Base-by-base conservation (phyloP, 2,113 vertebrate species). In the Tachysurus vachellii region DNA sequence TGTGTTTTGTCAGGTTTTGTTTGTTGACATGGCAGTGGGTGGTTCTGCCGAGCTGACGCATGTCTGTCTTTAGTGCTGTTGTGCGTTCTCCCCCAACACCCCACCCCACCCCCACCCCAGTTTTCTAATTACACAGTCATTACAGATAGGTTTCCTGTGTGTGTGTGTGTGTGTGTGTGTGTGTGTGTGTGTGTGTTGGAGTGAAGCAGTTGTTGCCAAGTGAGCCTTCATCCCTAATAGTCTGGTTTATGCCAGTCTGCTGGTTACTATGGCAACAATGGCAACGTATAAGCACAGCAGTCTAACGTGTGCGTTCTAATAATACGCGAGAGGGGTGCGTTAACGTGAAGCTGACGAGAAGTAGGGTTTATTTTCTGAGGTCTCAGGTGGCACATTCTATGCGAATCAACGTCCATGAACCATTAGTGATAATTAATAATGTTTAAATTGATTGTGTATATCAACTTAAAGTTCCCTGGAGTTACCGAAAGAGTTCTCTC, bases 91-190 rank as follows among this genome's bases (percentile, higher is more conserved):
- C 82, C 82, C 1, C 36, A 36, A 36, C n/a, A n/a, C n/a, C n/a
- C n/a, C n/a, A n/a, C n/a, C 36, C 36, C 36, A 36, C 36, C 36
- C 36, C 36, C 36, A 36, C 36, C 36, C 36, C 36, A 36, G 36
- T 77, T 73, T 86, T 85, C 84, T 85, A 87, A 91, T 90, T 89
- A 89, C 89, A 88, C 31, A 54, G 84, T 88, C 82, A 91, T 92
- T 91, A 89, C 85, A 80, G 85, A 73, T 56, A 54, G 56, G 84
- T 76, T 88, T 85, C 70, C 88, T 68, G 82, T 47, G 26, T 83
- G 61, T 54, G 64, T 56, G 82, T 56, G 50, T 59, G 50, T 71
- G 66, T 80, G 82, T 56, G 50, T 59, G 50, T 71, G 66, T 68
- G 82, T 47, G 26, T 83, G 61, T 54, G 64, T 56, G 82, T 56